These are phyloP conservation scores for Hydropsyche betteni DNA, from an alignment of 2,888 invertebrate genomes.

Conservation along the genomic window DNA sequence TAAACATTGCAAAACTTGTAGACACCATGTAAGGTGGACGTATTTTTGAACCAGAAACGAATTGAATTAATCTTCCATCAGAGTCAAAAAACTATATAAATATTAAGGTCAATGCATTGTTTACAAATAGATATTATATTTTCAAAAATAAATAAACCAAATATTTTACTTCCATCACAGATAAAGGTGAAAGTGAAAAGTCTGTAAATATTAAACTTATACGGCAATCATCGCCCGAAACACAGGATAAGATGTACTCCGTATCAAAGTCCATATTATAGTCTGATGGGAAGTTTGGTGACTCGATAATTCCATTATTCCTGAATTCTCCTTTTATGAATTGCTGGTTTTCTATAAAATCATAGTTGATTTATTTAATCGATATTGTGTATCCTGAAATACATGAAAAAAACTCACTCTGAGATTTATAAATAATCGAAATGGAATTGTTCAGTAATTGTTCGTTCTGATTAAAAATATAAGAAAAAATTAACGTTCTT, in stretches of 20 bases:
- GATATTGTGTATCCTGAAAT: too few species aligned
- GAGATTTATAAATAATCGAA: constrained; percentile 39
- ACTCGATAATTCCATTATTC: constrained; percentile 41
- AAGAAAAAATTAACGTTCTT: too few species aligned
- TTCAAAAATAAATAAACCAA: neutral
- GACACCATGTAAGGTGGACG: constrained; percentile 45
- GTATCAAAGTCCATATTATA: constrained; percentile 47
- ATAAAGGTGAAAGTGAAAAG: constrained; percentile 48
- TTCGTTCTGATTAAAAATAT: too few species aligned
- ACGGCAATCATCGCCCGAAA: constrained; percentile 39
- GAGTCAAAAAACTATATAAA: constrained; percentile 47
- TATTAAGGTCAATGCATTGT: neutral
- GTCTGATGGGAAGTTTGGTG: constrained; percentile 48
- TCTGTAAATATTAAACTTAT: constrained; percentile 47
- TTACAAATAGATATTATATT: neutral
- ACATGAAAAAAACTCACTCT: constrained; percentile 35
- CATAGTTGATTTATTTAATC: too few species aligned
- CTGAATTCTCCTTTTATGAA: constrained; percentile 45
- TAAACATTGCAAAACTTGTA: constrained; percentile 42
- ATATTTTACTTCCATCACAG: constrained; percentile 48
- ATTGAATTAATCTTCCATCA: constrained; percentile 44
- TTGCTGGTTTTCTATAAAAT: constrained; percentile 48
- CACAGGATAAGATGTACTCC: constrained; percentile 47
- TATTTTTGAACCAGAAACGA: constrained; percentile 45
- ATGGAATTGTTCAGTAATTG: constrained; percentile 36